Percentiles rank a stretch among this genome's conserved stretches.
Conservation (phyloP, 2,797 vertebrate species). For the Podargus strigoides region DNA sequence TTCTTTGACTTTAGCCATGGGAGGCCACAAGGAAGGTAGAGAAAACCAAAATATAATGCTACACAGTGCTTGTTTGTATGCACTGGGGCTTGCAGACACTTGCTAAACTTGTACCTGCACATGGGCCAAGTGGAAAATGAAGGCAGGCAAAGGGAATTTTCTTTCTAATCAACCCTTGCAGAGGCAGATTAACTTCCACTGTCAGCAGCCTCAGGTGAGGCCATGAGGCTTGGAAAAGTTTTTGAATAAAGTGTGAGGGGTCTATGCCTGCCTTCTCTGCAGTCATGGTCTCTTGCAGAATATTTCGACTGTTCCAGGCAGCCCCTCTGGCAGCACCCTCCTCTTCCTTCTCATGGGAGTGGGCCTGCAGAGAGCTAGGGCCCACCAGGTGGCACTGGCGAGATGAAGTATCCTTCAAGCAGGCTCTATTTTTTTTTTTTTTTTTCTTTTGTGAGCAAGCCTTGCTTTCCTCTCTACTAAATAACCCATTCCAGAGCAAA, state of each 20-base stretch:
- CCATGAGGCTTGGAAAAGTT: not conserved
- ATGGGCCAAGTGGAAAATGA: constrained; percentile 2
- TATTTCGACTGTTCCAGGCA: not conserved
- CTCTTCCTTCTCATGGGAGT: not conserved
- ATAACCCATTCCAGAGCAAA: not conserved
- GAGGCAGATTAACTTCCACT: not conserved
- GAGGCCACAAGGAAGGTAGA: not conserved
- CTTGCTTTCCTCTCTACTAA: not conserved
- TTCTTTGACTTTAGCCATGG: constrained; percentile 45
- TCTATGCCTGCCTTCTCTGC: not conserved
- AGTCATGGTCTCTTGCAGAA: not conserved
- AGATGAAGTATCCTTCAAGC: not conserved
- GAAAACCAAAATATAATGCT: constrained; percentile 22
- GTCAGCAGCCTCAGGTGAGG: not conserved
- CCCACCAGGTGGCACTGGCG: not conserved
- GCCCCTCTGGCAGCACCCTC: not conserved
- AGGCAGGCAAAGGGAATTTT: not conserved
- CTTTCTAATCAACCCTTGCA: not conserved
- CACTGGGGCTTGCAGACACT: constrained; percentile 32
- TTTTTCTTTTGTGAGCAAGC: not conserved
- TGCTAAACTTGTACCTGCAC: not conserved
- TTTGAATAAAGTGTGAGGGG: not conserved
- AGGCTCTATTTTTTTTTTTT: not conserved
- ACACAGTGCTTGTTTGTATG: constrained; percentile 33
- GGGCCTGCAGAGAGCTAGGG: not conserved